Percentiles rank a stretch among this genome's conserved stretches.
These are phyloP conservation scores for Pristionchus entomophagus DNA, from an alignment of 2,888 invertebrate genomes.

Conservation along the genomic window DNA sequence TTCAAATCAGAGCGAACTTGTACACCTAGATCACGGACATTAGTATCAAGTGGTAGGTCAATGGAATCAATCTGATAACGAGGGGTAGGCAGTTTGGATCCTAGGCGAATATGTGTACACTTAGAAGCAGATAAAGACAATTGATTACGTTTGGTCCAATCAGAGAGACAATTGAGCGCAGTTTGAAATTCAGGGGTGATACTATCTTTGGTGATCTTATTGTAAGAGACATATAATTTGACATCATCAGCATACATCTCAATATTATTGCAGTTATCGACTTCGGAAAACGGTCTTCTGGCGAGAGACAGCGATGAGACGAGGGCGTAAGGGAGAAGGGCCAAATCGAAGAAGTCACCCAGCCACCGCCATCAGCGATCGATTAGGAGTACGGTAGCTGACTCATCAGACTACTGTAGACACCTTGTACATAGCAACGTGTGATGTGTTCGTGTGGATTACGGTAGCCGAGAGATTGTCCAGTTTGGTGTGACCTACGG, in stretches of 20 bases:
- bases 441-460: not conserved
- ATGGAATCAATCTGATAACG: no score
- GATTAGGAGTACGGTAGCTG: not conserved
- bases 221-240: not conserved
- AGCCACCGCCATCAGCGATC: not conserved
- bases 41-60: no score
- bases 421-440: constrained; percentile 14
- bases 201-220: no score
- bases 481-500: not conserved
- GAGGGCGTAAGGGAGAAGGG: not conserved
- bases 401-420: not conserved
- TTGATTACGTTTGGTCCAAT: no score
- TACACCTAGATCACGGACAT: no score
- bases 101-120: no score
- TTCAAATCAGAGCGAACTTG: no score
- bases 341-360: not conserved
- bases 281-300: not conserved
- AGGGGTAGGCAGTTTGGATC: not conserved
- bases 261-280: not conserved
- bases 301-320: not conserved
- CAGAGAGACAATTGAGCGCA: no score
- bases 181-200: no score
- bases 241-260: not conserved
- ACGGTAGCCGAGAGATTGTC: not conserved
- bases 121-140: no score